phyloP scores from a whole-genome alignment of 2,888 invertebrate genomes.

The Petrolisthes manimaculis region DNA sequence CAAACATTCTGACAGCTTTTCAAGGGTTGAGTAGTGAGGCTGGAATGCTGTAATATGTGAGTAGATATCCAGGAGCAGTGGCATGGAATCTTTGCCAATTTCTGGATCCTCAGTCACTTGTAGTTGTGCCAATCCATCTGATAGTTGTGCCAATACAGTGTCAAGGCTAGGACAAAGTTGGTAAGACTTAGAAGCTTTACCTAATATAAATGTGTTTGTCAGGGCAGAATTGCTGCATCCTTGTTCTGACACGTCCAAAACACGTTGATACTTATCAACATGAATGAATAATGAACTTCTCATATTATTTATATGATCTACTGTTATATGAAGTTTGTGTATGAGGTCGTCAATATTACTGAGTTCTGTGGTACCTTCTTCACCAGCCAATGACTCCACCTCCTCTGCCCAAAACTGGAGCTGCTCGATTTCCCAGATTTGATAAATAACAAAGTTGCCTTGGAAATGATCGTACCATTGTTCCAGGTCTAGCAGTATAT shows the following conservation, averaged over 20 bases:
- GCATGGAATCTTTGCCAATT: not conserved
- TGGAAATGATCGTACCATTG: not conserved
- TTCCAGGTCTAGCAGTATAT: not conserved
- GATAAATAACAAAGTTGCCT: constrained; percentile 2
- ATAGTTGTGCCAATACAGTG: not conserved
- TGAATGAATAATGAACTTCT: not conserved
- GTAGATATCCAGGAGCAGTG: not conserved
- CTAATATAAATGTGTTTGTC: not conserved
- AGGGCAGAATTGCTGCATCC: not conserved
- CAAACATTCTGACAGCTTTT: not conserved
- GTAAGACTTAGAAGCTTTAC: not conserved
- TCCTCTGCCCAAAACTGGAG: not conserved
- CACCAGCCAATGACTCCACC: not conserved
- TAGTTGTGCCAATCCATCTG: not conserved
- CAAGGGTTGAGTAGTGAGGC: not conserved
- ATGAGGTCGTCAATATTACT: not conserved
- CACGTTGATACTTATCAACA: not conserved
- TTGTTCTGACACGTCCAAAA: not conserved
- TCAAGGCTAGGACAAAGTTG: not conserved
- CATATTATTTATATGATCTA: not conserved
- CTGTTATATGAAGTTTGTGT: not conserved
- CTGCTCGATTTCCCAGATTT: not conserved
- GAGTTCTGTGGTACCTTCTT: not conserved
- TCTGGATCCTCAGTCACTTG: not conserved
- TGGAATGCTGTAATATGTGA: not conserved